A percentile compares a stretch with the other conserved stretches of the same genome.
These are phyloP conservation scores for Spodoptera picta DNA, from an alignment of 2,888 invertebrate genomes.

Conservation along the genomic window DNA sequence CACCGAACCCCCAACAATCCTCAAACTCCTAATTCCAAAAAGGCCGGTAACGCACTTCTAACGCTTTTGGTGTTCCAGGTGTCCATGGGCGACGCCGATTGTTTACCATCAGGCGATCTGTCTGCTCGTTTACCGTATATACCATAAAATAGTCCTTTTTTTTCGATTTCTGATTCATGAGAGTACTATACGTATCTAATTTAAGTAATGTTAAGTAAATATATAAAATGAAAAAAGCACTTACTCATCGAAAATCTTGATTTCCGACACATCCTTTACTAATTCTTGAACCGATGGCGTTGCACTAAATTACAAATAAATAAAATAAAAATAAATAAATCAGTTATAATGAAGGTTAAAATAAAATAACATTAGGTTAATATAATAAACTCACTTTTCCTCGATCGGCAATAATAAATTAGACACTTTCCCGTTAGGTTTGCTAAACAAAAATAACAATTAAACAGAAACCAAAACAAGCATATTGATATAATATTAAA, in stretches of 20 bases:
- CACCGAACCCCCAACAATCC: too few relatives aligned
- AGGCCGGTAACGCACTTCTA: too few relatives aligned
- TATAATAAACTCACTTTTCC: slow-evolving; percentile 62
- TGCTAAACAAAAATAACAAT: slow-evolving; percentile 59
- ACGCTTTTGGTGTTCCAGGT: too few relatives aligned
- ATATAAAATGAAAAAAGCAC: slow-evolving; percentile 28
- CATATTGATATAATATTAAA: too few relatives aligned
- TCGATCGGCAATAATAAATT: slow-evolving; percentile 61
- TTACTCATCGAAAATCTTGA: slow-evolving; percentile 65
- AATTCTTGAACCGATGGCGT: slow-evolving; percentile 50
- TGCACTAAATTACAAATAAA: slow-evolving; percentile 57
- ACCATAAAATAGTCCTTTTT: too few relatives aligned
- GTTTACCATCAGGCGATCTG: too few relatives aligned
- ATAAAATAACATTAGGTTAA: background rate
- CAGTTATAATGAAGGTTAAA: background rate
- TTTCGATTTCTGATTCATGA: too few relatives aligned
- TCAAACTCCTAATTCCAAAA: too few relatives aligned
- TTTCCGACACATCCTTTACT: slow-evolving; percentile 48
- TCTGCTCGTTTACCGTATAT: too few relatives aligned
- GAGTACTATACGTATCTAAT: too few relatives aligned
- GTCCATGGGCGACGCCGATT: too few relatives aligned
- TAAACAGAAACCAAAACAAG: slow-evolving; percentile 13
- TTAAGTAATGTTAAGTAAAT: too few relatives aligned
- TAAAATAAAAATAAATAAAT: slow-evolving; percentile 2
- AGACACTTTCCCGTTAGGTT: slow-evolving; percentile 50